Evolutionary conservation across 2,888 invertebrate genomes (phyloP), one percentile per base, ranked within the genome.

Genomic region (Caenorhabditis auriculariae): DNA sequence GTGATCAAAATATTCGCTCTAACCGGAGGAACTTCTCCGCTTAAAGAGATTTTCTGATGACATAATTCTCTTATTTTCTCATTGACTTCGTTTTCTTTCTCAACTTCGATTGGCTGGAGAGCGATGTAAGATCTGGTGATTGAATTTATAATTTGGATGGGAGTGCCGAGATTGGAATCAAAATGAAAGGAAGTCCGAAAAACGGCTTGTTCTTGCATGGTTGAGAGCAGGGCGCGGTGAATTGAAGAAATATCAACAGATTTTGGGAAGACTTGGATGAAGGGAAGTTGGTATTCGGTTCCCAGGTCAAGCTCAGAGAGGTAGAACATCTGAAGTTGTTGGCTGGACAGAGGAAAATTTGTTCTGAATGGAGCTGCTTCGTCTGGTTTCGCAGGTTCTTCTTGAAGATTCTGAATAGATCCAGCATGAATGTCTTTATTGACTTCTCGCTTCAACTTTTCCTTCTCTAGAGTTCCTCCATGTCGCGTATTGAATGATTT

Each of bases 271-370:
- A 41, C 43, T 27, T 60, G 54, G 27, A 68, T 59, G 46, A 60
- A 65, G 17, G 67, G 64, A 6, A 63, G 47, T 43, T 54, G 50
- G 37, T 64, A 68, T 41, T 61, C 52, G 4, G 35, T 29, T 1
- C 54, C 48, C 1, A 12, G n/a, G 5, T 39, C 27, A 19, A 57
- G 24, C 28, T 59, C 27, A 4, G 62, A 54, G 1, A 68, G 46
- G 32, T 57, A 68, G 27, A 51, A 59, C 67, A 68, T 68, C 43
- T 68, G 67, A 4, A 45, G 35, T 52, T 68, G 67, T 52, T 64
- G 64, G 3, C 46, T 32, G 4, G 60, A 57, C 4, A 65, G 57
- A 9, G 55, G 60, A 27, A 27, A 47, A n/a, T n/a, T n/a, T n/a
- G n/a, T n/a, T n/a, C n/a, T n/a, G n/a, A n/a, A n/a, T n/a, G n/a